These are phyloP conservation scores for Axis porcinus DNA, from an alignment of 2,113 vertebrate genomes.

Conservation along the genomic window DNA sequence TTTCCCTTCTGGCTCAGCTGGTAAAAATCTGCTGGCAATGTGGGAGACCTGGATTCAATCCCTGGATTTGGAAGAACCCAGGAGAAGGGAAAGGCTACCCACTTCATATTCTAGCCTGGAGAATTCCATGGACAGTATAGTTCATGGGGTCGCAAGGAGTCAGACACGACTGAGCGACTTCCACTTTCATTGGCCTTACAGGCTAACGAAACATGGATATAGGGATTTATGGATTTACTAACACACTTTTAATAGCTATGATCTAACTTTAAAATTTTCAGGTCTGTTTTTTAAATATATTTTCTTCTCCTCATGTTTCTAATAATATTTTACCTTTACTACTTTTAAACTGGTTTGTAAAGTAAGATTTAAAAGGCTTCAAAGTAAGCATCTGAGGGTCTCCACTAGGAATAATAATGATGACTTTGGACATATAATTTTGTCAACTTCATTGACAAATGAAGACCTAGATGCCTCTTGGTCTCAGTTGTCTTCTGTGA, in stretches of 20 bases:
- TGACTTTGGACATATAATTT: background rate
- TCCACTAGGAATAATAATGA: background rate
- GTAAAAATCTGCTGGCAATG: too few relatives aligned
- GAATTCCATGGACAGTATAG: too few relatives aligned
- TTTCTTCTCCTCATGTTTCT: background rate
- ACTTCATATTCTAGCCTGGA: too few relatives aligned
- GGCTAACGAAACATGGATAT: background rate
- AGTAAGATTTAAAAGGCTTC: background rate
- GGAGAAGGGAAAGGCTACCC: too few relatives aligned
- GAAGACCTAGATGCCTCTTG: background rate
- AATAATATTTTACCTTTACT: background rate
- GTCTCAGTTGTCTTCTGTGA: background rate
- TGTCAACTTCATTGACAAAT: background rate
- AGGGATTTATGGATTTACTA: background rate
- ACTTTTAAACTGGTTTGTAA: background rate
- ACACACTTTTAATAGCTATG: background rate
- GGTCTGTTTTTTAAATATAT: background rate
- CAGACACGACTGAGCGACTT: too few relatives aligned
- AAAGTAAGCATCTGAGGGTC: background rate
- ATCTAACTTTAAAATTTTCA: background rate
- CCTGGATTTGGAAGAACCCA: too few relatives aligned
- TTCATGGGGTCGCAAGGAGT: too few relatives aligned
- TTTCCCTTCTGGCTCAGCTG: too few relatives aligned
- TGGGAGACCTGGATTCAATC: fast-evolving
- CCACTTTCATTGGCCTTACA: background rate